Conservation (phyloP, 2,888 invertebrate species). For the Drepanosiphum platanoidis region DNA sequence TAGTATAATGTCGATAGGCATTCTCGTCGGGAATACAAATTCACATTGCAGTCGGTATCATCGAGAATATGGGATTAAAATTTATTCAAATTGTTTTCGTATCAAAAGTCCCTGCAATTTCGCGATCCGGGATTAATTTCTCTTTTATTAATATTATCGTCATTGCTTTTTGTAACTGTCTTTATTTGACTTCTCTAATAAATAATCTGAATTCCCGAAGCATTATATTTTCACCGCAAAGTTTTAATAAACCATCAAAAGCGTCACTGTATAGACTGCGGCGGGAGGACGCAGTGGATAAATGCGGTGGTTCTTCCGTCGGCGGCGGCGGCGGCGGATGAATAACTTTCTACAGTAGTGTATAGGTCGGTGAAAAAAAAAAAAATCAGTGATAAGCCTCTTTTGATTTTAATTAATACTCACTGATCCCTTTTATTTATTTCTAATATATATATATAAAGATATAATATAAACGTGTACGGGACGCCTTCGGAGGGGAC, state of each 20-base stretch:
- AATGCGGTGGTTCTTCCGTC: conserved; percentile 9
- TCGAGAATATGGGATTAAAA: neutral
- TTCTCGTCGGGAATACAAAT: neutral
- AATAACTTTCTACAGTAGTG: conserved; percentile 27
- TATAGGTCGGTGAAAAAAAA: conserved; percentile 18
- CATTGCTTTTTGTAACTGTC: conserved; percentile 19
- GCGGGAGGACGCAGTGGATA: neutral
- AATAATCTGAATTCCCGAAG: conserved; percentile 32
- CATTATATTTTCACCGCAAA: conserved; percentile 41
- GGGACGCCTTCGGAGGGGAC: neutral
- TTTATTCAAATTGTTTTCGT: neutral
- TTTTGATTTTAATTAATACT: conserved; percentile 60
- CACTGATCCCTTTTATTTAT: conserved; percentile 37
- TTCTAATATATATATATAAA: conserved; percentile 17
- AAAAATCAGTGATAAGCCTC: conserved; percentile 40
- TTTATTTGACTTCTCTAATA: conserved; percentile 22
- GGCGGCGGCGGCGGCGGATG: neutral
- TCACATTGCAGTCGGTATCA: neutral
- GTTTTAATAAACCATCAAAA: conserved; percentile 47
- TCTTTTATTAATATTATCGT: conserved; percentile 25
- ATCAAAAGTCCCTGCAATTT: neutral
- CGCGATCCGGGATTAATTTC: conserved; percentile 5
- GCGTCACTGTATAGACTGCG: conserved; percentile 10
- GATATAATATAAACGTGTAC: neutral
- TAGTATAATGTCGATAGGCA: too few species aligned